Evolutionary conservation across 2,113 vertebrate genomes (phyloP).

Genomic region (Erythrolamprus reginae): DNA sequence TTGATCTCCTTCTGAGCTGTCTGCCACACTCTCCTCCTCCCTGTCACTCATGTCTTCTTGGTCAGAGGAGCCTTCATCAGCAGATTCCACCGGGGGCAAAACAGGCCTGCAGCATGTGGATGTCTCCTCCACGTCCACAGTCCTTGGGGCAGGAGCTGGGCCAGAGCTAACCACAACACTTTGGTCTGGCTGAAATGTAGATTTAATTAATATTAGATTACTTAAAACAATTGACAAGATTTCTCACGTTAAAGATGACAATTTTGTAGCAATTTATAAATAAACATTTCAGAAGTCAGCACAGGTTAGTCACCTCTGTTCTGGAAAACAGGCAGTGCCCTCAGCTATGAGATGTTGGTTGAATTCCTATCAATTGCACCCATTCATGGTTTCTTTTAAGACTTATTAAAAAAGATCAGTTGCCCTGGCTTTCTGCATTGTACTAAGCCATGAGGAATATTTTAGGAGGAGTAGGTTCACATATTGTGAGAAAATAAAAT

Average conservation of each 20-base stretch:
- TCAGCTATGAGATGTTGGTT: background rate
- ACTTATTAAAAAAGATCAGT: background rate
- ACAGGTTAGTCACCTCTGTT: background rate
- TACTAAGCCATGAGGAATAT: background rate
- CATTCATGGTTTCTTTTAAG: background rate
- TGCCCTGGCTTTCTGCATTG: background rate
- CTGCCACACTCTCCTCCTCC: no score
- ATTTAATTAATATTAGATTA: background rate
- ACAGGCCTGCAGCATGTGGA: no score
- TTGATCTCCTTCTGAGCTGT: no score
- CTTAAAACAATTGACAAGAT: background rate
- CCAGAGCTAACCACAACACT: no score
- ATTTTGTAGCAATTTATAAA: background rate
- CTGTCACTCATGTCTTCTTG: no score
- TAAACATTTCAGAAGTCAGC: background rate
- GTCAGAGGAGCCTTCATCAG: no score
- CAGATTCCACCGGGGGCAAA: no score
- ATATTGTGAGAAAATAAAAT: background rate
- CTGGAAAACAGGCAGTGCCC: background rate
- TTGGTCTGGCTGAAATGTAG: background rate
- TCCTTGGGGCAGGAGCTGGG: no score
- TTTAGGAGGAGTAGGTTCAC: background rate
- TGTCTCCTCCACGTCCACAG: no score
- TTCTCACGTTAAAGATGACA: background rate
- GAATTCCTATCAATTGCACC: background rate